Evolutionary conservation across 1,140 invertebrate genomes (phyloP).

Genomic region (Planococcus citri): DNA sequence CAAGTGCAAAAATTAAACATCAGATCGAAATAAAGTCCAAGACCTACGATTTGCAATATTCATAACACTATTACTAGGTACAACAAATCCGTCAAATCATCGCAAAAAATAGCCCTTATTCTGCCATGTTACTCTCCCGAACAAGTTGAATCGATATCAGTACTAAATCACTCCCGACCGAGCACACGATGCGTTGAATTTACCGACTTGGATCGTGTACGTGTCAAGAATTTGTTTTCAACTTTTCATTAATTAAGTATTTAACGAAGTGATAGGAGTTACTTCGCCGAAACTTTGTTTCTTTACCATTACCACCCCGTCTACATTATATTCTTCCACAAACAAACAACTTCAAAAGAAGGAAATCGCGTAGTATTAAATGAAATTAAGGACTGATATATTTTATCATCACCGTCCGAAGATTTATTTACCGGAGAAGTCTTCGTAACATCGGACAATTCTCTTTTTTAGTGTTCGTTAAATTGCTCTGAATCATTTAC

Average conservation of each 20-base stretch:
- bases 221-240: constrained; percentile 7
- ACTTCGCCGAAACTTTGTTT: background rate
- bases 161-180: background rate
- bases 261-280: constrained; percentile 3
- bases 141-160: background rate
- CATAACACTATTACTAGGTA: too few relatives aligned
- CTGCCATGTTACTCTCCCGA: too few relatives aligned
- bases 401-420: background rate
- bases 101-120: too few relatives aligned
- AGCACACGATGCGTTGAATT: background rate
- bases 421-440: too few relatives aligned
- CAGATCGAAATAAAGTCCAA: too few relatives aligned
- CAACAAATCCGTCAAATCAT: too few relatives aligned
- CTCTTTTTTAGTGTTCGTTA: too few relatives aligned
- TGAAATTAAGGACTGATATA: background rate
- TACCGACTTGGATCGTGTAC: background rate
- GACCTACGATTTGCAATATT: too few relatives aligned
- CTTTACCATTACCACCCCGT: background rate
- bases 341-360: constrained; percentile 7
- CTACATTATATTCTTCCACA: background rate
- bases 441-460: too few relatives aligned
- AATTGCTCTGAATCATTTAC: too few relatives aligned
- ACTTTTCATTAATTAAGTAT: constrained; percentile 8
- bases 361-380: background rate
- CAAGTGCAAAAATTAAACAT: too few relatives aligned